phyloP scores from a whole-genome alignment of 2,797 vertebrate species.

The Dermochelys coriacea region DNA sequence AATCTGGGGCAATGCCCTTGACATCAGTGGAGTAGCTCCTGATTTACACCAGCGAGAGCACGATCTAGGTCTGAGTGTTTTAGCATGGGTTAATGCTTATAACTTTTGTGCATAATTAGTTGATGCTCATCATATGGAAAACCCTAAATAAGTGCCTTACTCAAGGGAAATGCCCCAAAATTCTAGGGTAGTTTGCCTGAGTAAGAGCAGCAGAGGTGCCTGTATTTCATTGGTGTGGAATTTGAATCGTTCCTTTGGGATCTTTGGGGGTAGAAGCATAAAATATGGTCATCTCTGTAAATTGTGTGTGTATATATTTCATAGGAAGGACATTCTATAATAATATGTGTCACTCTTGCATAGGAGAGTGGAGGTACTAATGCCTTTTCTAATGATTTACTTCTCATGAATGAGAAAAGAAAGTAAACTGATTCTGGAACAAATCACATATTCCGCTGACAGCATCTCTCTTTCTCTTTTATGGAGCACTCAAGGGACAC shows the following conservation, averaged over 20 bases:
- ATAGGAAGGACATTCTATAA: not conserved
- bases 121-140: not conserved
- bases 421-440: constrained; percentile 64
- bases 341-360: not conserved
- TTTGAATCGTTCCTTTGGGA: constrained; percentile 61
- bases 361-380: constrained; percentile 43
- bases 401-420: constrained; percentile 67
- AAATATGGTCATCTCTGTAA: constrained; percentile 43
- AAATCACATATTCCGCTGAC: not conserved
- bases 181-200: constrained; percentile 31
- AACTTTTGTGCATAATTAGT: not conserved
- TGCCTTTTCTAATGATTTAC: constrained; percentile 63
- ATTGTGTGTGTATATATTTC: constrained; percentile 26
- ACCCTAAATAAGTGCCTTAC: not conserved
- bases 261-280: constrained; percentile 64
- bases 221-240: not conserved
- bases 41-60: constrained; percentile 52
- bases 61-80: constrained; percentile 40
- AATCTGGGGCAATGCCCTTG: constrained; percentile 40
- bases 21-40: constrained; percentile 33
- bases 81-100: constrained; percentile 31
- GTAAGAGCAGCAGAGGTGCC: constrained; percentile 43
- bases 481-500: not conserved
- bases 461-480: not conserved
- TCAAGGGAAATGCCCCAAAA: constrained; percentile 23